Percentiles rank a stretch among this genome's conserved stretches.
These are phyloP conservation scores for Exephanes ischioxanthus DNA, from an alignment of 2,888 invertebrate species.

Conservation along the genomic window DNA sequence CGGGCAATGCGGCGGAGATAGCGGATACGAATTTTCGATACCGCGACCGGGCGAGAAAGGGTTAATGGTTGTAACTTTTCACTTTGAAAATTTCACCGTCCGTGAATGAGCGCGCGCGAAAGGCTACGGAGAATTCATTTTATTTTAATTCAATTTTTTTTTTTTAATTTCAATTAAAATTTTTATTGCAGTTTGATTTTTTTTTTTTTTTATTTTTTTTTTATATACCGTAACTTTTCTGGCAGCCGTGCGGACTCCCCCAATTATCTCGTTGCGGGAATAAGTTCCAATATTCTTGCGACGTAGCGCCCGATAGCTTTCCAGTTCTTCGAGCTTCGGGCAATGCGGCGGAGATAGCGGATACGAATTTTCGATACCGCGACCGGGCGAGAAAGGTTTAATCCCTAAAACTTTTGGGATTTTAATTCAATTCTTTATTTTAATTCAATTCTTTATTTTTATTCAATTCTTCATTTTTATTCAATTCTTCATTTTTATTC, in stretches of 20 bases:
- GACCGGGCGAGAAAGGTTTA: not conserved
- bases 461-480: not conserved
- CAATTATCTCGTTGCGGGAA: not conserved
- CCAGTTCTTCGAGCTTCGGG: no score
- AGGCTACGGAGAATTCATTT: not conserved
- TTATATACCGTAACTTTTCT: not conserved
- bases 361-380: not conserved
- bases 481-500: no score
- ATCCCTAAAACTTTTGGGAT: no score
- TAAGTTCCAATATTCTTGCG: constrained; percentile 13
- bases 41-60: not conserved
- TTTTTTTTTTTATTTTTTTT: no score
- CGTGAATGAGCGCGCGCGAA: not conserved
- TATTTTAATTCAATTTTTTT: no score
- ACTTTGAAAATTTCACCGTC: not conserved
- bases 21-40: constrained; percentile 1
- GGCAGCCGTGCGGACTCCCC: not conserved
- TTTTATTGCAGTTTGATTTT: not conserved
- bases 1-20: not conserved
- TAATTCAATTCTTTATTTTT: no score
- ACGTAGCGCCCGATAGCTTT: not conserved
- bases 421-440: no score
- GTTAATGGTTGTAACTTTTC: not conserved
- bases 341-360: not conserved
- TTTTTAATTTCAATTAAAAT: no score